These are phyloP conservation scores for Microctenopoma stevenorrisi DNA, from an alignment of 2,797 vertebrate genomes.

Conservation along the genomic window DNA sequence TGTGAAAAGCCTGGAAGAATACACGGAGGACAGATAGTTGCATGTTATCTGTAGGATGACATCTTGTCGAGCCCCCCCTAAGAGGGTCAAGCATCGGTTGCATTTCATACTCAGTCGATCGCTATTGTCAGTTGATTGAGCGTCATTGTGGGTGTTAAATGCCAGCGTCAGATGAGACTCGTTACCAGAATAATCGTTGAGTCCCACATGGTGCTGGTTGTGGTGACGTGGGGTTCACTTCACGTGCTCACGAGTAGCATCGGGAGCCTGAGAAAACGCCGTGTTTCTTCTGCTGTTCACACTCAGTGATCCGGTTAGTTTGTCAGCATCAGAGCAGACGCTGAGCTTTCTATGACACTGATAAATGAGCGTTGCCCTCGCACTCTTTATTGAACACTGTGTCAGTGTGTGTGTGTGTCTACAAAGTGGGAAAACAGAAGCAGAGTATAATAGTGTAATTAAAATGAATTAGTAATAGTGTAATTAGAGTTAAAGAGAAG, in stretches of 20 bases:
- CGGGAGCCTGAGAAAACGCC: neutral
- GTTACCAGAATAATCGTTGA: constrained; percentile 52
- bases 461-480: no score
- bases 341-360: constrained; percentile 20
- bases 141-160: constrained; percentile 45
- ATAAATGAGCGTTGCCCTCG: constrained; percentile 36
- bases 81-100: neutral
- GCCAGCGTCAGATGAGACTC: constrained; percentile 27
- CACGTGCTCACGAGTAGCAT: no score
- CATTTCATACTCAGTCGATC: constrained; percentile 27
- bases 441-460: neutral
- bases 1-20: no score
- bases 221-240: neutral
- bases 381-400: constrained; percentile 28
- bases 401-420: constrained; percentile 1
- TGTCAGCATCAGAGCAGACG: constrained; percentile 41
- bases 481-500: no score
- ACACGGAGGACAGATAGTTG: neutral
- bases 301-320: constrained; percentile 39
- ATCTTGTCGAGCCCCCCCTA: neutral
- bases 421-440: neutral
- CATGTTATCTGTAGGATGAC: constrained; percentile 4
- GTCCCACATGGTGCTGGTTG: constrained; percentile 14
- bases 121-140: constrained; percentile 37
- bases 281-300: constrained; percentile 10